Percentiles rank a stretch among this genome's conserved stretches.
Conservation (phyloP, 2,888 invertebrate genomes). For the Willowsia nigromaculata region DNA sequence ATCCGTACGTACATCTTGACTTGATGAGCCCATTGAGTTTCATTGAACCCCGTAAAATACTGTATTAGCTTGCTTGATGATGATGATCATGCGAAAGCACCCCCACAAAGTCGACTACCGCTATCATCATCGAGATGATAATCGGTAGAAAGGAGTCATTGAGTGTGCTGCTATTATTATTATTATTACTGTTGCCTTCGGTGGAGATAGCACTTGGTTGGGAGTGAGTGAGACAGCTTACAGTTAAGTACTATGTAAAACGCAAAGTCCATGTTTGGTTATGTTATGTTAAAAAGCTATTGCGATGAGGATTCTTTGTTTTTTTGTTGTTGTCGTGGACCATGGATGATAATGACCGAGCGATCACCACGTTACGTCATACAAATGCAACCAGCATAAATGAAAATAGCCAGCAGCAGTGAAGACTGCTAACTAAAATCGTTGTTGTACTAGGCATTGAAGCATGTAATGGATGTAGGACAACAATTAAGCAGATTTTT, state of each 20-base stretch:
- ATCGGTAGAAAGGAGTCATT: constrained; percentile 44
- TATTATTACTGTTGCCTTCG: background rate
- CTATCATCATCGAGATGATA: constrained; percentile 36
- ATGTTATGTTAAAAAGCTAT: background rate
- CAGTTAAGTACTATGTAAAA: constrained; percentile 10
- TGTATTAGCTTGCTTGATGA: constrained; percentile 21
- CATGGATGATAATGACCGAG: constrained; percentile 21
- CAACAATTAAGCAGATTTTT: background rate
- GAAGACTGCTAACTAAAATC: no score
- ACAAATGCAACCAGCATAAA: background rate
- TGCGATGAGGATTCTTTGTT: background rate
- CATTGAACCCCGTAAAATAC: constrained; percentile 67
- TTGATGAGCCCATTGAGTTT: constrained; percentile 70
- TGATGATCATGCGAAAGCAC: constrained; percentile 35
- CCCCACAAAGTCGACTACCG: background rate
- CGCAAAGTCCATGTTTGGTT: background rate
- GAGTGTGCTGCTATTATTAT: constrained; percentile 16
- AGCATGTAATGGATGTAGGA: background rate
- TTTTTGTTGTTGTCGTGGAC: background rate
- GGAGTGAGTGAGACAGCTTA: constrained; percentile 20
- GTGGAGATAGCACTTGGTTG: background rate
- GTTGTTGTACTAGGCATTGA: background rate
- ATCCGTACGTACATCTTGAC: background rate
- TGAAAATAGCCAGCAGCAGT: background rate
- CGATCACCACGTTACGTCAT: background rate